Evolutionary conservation across 2,113 vertebrate genomes (phyloP), one percentile per base, ranked within the genome.

Genomic region (Gyps fulvus): DNA sequence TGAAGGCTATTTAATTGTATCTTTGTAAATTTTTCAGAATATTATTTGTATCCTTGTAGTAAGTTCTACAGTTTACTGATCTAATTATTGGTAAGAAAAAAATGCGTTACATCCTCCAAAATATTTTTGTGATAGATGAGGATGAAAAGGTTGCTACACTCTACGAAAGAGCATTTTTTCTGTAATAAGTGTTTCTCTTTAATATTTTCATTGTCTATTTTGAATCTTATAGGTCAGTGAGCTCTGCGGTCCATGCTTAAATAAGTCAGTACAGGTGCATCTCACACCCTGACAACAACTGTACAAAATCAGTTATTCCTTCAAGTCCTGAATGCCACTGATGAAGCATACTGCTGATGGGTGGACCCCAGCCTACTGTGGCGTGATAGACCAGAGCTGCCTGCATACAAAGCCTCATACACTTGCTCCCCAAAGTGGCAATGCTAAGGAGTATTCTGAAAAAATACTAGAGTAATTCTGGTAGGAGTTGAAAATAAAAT

Each of bases 231-330:
- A 65, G 38, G 8, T 47, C 71, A 79, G 8, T 0, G 0, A 58
- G 38, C 11, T 83, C 43, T 78, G 20, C 0, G 3, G 65, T 74
- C 16, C 0, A 0, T 54, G 13, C 57, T 79, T n/a, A 58, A 69
- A 18, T 45, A 74, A 80, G 26, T 76, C 38, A 31, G 8, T 71
- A 45, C 10, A 36, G 42, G 70, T 79, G 20, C 10, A 58, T 40
- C 32, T 54, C 52, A 29, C 50, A 42, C 23, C 1, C 1, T 43
- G 54, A 80, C 47, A 86, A 47, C 9, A 62, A 8, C 5, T 72
- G 12, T 43, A 15, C 16, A 71, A 54, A 63, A 38, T 32, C 20
- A 66, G 23, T 81, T 92, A 20, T 22, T 85, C 32, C 77, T 84
- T 59, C 34, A 45, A 62, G 38, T 32, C 25, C 43, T 10, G 18